Base-by-base conservation (phyloP, 2,888 invertebrate species). In the Poecilus cupreus region DNA sequence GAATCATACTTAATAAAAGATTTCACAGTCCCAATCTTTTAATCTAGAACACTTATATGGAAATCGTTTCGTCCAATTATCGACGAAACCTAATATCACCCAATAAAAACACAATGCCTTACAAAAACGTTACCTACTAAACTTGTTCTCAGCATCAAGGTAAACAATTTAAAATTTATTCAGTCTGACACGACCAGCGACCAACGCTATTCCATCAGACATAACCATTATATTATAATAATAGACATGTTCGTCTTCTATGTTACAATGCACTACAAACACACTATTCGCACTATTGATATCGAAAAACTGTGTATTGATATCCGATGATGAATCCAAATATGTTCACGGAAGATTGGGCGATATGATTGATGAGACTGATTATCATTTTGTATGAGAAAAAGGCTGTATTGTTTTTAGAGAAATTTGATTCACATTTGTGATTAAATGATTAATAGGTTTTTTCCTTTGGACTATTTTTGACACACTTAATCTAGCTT, bases 241-340 rank as follows among this genome's bases (percentile, higher is more conserved):
- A 68, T 68, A 37, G 60, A n/a, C 60, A 60, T 24, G 60, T 68
- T 18, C 18, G 13, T 51, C 46, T 78, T n/a, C 78, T 64, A 64
- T n/a, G 78, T 78, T 78, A 78, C 78, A 43, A 39, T 78, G 78
- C 43, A 60, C 78, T 54, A 78, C 46, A 60, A 78, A 78, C 78
- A 78, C 16, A 78, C 64, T 60, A 46, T 39, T n/a, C 18, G 5
- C 51, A 51, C 26, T 49, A 26, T 10, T 5, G 8, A 8, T 32
- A 32, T 32, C 4, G 32, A 32, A 32, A 11, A 43, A 10, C 43
- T 2, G n/a, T n/a, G n/a, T n/a, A n/a, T n/a, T n/a, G n/a, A n/a
- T n/a, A n/a, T n/a, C n/a, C n/a, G n/a, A n/a, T n/a, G n/a, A 3
- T 13, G 43, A n/a, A 11, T 11, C 43, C n/a, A 13, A 43, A 43